phyloP scores from a whole-genome alignment of 2,888 invertebrate genomes.

The Erannis defoliaria region DNA sequence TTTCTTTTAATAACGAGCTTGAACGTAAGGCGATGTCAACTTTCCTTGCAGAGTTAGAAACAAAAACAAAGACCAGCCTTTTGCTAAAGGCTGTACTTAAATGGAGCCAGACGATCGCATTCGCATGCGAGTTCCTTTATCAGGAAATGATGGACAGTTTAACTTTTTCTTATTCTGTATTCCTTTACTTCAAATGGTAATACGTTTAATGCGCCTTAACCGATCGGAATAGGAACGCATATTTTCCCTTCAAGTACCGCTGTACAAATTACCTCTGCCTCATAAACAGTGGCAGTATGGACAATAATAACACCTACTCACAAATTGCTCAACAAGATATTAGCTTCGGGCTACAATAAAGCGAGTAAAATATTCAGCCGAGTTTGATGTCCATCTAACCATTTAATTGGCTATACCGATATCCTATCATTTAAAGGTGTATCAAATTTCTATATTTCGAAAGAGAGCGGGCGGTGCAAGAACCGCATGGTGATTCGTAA shows the following conservation, averaged over 20 bases:
- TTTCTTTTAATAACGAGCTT: slow-evolving; percentile 78
- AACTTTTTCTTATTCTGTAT: slow-evolving; percentile 21
- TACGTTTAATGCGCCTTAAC: background rate
- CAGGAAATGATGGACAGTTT: slow-evolving; percentile 14
- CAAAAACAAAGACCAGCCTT: slow-evolving; percentile 58
- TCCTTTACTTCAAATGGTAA: slow-evolving; percentile 31
- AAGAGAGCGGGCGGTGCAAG: slow-evolving; percentile 35
- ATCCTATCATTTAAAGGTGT: slow-evolving; percentile 37
- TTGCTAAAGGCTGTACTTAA: slow-evolving; percentile 19
- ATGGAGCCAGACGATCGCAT: slow-evolving; percentile 17
- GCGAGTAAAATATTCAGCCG: slow-evolving; percentile 24
- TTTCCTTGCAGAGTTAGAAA: slow-evolving; percentile 80
- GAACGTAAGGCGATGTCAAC: slow-evolving; percentile 74
- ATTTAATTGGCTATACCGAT: slow-evolving; percentile 39
- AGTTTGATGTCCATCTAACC: slow-evolving; percentile 34
- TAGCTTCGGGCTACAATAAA: slow-evolving; percentile 31
- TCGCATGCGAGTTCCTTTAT: slow-evolving; percentile 6
- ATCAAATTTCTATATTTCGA: slow-evolving; percentile 41
- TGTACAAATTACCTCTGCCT: slow-evolving; percentile 31
- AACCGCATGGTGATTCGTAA: slow-evolving; percentile 39
- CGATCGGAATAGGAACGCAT: slow-evolving; percentile 5
- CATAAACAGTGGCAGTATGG: slow-evolving; percentile 35
- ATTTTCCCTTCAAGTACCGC: slow-evolving; percentile 19
- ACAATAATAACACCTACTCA: slow-evolving; percentile 35
- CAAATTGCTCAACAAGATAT: slow-evolving; percentile 30